These are phyloP conservation scores for Xestia sexstrigata DNA, from an alignment of 2,888 invertebrate genomes.

Conservation along the genomic window DNA sequence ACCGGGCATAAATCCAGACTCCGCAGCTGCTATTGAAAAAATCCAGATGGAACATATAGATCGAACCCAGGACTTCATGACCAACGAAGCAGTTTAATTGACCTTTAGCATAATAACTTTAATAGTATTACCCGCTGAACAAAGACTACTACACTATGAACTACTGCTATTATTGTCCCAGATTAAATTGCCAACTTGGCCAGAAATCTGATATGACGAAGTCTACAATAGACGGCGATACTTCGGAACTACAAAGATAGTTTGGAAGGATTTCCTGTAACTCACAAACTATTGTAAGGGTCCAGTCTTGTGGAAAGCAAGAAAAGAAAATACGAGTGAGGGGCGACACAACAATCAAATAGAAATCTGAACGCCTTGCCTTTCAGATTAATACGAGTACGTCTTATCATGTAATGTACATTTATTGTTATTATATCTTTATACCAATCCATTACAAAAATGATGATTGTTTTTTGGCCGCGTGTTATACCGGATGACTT, in stretches of 20 bases:
- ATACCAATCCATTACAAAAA: constrained; percentile 12
- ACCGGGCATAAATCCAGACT: too few species aligned
- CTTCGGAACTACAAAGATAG: constrained; percentile 23
- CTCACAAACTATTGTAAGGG: constrained; percentile 22
- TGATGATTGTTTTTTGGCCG: not conserved
- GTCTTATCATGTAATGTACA: not conserved
- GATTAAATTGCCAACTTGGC: constrained; percentile 12
- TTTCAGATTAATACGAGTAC: constrained; percentile 3
- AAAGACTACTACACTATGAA: constrained; percentile 8
- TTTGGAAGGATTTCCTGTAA: constrained; percentile 22
- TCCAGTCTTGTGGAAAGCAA: not conserved
- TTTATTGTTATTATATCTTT: not conserved
- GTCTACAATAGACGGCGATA: constrained; percentile 20
- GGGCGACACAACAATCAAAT: constrained; percentile 22
- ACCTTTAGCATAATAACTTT: not conserved
- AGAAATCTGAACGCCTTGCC: constrained; percentile 12
- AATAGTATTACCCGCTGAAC: not conserved
- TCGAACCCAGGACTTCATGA: not conserved
- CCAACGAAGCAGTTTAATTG: not conserved
- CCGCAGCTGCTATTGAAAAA: too few species aligned
- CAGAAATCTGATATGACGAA: constrained; percentile 7
- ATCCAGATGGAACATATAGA: too few species aligned
- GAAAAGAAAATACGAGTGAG: not conserved
- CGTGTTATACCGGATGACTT: too few species aligned
- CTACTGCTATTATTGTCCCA: not conserved